Percentiles rank a stretch among this genome's conserved stretches.
Evolutionary conservation across 2,888 invertebrate species (phyloP).

Genomic region (Liodrosophila aerea): DNA sequence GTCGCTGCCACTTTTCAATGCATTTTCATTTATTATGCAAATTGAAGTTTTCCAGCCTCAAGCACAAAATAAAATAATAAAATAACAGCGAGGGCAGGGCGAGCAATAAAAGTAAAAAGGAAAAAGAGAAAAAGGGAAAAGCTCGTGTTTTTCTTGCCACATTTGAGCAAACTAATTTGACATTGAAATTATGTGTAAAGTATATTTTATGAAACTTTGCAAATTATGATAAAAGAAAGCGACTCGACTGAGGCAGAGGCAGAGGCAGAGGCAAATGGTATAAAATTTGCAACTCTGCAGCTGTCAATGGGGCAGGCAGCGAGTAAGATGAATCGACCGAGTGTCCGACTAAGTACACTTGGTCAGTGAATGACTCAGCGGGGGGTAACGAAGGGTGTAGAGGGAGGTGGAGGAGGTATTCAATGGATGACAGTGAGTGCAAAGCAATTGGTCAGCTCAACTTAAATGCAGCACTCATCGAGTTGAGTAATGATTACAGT

Average conservation of each 20-base stretch:
- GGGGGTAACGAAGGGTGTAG: neutral
- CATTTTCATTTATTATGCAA: constrained; percentile 77
- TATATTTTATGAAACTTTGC: constrained; percentile 41
- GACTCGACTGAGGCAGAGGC: constrained; percentile 1
- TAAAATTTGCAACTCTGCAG: constrained; percentile 39
- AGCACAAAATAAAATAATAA: constrained; percentile 23
- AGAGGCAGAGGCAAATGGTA: constrained; percentile 5
- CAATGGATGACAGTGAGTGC: neutral
- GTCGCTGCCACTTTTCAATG: constrained; percentile 77
- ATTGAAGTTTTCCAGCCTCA: constrained; percentile 68
- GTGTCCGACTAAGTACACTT: constrained; percentile 2
- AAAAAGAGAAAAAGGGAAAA: neutral
- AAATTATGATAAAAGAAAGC: constrained; percentile 46
- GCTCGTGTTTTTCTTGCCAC: constrained; percentile 34
- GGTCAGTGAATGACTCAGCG: no score
- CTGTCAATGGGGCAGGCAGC: constrained; percentile 56
- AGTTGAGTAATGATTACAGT: neutral
- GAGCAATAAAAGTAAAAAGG: constrained; percentile 28
- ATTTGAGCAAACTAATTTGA: constrained; percentile 65
- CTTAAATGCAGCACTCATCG: neutral
- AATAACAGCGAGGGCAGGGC: no score
- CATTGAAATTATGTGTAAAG: constrained; percentile 73
- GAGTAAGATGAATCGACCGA: constrained; percentile 59
- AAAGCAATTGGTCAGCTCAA: constrained; percentile 4
- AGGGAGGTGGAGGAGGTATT: neutral